These are phyloP conservation scores for Luidia sarsii DNA, from an alignment of 53 echinoderm and acorn worm genomes.

Conservation along the genomic window DNA sequence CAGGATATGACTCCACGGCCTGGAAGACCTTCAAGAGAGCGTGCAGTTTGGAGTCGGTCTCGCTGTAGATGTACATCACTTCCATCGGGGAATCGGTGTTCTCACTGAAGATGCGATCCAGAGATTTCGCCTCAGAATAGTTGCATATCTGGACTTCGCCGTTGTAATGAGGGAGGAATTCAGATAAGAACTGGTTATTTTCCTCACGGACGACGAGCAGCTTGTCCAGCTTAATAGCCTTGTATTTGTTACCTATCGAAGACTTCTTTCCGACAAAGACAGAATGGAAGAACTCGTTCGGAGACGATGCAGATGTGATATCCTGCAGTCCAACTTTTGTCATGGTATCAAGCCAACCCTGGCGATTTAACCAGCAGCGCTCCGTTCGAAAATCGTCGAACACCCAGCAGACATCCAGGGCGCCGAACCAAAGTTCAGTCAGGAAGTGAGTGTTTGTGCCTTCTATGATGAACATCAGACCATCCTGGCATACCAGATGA, in stretches of 20 bases:
- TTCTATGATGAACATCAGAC: conserved; percentile 79
- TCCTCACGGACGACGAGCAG: conserved; percentile 45
- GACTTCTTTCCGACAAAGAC: conserved; percentile 80
- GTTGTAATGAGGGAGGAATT: conserved; percentile 26
- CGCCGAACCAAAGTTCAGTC: conserved; percentile 86
- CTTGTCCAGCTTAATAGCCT: conserved; percentile 24
- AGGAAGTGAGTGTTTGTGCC: conserved; percentile 79
- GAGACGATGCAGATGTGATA: conserved; percentile 73
- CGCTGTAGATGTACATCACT: conserved; percentile 57
- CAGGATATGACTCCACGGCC: conserved; percentile 31
- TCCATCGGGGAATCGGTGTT: conserved; percentile 31
- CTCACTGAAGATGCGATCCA: conserved; percentile 26
- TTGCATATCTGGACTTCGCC: conserved; percentile 40
- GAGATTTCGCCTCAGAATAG: conserved; percentile 38
- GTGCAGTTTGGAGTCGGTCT: conserved; percentile 21
- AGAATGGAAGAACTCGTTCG: conserved; percentile 86
- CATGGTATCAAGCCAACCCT: conserved; percentile 72
- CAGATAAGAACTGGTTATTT: conserved; percentile 41
- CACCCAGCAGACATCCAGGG: conserved; percentile 86
- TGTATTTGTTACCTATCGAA: neutral
- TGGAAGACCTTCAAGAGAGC: conserved; percentile 49
- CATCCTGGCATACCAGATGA: conserved; percentile 72
- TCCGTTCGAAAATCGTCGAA: conserved; percentile 84
- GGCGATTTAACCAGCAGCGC: conserved; percentile 79
- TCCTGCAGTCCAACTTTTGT: conserved; percentile 72